These are phyloP conservation scores for Desmodus rotundus DNA, from an alignment of 2,113 vertebrate genomes.

Conservation along the genomic window DNA sequence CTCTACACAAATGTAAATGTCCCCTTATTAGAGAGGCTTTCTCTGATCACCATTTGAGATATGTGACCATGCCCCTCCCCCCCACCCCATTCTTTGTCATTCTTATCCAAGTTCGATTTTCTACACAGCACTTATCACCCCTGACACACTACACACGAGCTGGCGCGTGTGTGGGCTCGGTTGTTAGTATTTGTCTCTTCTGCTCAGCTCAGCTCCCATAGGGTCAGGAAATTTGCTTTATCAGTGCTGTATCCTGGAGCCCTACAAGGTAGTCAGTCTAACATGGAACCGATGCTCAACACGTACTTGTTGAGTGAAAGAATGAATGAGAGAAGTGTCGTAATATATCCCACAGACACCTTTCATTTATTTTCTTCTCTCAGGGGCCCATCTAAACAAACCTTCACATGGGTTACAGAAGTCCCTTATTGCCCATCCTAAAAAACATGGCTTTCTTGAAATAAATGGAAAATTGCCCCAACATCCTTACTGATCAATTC, in stretches of 20 bases:
- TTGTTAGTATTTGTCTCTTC: not conserved
- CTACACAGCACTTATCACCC: not conserved
- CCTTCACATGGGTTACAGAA: not conserved
- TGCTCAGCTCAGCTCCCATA: not conserved
- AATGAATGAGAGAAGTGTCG: not conserved
- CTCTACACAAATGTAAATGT: not conserved
- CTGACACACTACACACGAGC: not conserved
- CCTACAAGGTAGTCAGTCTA: not conserved
- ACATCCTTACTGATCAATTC: not conserved
- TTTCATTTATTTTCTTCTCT: not conserved
- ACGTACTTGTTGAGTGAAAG: not conserved
- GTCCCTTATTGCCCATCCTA: not conserved
- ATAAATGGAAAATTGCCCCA: not conserved
- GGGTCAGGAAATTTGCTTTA: not conserved
- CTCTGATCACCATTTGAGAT: not conserved
- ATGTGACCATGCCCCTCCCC: rapidly evolving
- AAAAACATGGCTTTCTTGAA: not conserved
- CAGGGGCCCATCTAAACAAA: not conserved
- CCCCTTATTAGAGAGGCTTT: not conserved
- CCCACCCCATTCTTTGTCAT: not conserved
- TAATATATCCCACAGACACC: not conserved
- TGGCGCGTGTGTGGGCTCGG: not conserved
- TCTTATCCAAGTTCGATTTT: not conserved
- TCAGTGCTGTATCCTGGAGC: not conserved
- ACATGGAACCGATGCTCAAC: not conserved